Conservation (phyloP, 2,888 invertebrate species). For the Sphaerophoria taeniata region DNA sequence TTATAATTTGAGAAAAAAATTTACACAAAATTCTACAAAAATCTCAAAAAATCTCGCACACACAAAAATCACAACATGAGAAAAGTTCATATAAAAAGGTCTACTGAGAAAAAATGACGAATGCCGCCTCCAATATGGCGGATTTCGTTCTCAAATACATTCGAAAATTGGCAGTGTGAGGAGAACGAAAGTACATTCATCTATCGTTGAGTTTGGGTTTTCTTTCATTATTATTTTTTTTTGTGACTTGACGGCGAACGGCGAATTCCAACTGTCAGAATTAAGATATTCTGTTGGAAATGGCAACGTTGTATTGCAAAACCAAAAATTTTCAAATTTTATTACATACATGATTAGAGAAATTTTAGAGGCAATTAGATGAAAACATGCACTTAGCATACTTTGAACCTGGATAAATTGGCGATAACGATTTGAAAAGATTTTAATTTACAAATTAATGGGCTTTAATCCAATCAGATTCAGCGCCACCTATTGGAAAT, state of each 20-base stretch:
- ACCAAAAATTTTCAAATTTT: too few relatives aligned
- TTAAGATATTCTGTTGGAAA: neutral
- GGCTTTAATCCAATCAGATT: too few relatives aligned
- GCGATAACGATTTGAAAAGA: too few relatives aligned
- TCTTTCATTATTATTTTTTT: slow-evolving; percentile 47
- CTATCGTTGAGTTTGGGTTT: slow-evolving; percentile 70
- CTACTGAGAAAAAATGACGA: slow-evolving; percentile 76
- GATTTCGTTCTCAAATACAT: slow-evolving; percentile 73
- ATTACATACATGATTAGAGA: too few relatives aligned
- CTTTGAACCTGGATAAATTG: too few relatives aligned
- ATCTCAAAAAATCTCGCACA: slow-evolving; percentile 41
- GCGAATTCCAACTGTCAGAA: slow-evolving; percentile 26
- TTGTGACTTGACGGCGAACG: neutral
- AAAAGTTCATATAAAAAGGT: slow-evolving; percentile 75
- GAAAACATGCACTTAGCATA: too few relatives aligned
- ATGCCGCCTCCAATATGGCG: slow-evolving; percentile 78
- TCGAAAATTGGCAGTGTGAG: slow-evolving; percentile 18
- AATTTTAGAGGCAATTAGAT: too few relatives aligned
- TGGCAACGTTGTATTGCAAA: slow-evolving; percentile 1
- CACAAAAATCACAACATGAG: slow-evolving; percentile 76
- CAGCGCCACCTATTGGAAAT: too few relatives aligned
- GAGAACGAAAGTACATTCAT: slow-evolving; percentile 69
- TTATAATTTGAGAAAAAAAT: slow-evolving; percentile 57
- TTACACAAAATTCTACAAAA: slow-evolving; percentile 55
- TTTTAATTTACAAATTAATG: too few relatives aligned